These are phyloP conservation scores for Hippocampus abdominalis DNA, from an alignment of 2,113 vertebrate species.

Conservation along the genomic window DNA sequence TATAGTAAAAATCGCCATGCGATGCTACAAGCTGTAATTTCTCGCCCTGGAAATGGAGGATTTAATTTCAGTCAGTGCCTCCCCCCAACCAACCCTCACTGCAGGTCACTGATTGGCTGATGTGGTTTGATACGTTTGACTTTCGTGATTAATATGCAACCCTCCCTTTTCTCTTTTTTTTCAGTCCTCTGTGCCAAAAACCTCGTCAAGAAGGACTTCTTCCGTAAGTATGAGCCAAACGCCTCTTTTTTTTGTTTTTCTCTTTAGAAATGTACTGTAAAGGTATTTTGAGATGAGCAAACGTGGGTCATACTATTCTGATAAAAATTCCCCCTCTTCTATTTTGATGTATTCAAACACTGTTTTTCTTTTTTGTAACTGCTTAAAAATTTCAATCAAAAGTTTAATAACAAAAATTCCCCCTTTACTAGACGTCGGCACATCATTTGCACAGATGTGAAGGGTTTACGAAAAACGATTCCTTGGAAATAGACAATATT, in stretches of 20 bases:
- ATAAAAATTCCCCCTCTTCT: slow-evolving; percentile 10
- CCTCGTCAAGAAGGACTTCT: slow-evolving; percentile 99
- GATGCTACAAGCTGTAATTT: too few species aligned
- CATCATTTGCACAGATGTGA: slow-evolving; percentile 5
- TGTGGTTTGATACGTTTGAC: background rate
- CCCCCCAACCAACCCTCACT: too few species aligned
- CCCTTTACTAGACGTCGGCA: background rate
- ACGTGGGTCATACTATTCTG: slow-evolving; percentile 31
- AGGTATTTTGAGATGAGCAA: slow-evolving; percentile 15
- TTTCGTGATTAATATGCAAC: background rate
- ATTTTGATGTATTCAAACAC: too few species aligned
- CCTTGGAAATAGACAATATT: background rate
- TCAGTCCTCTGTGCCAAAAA: slow-evolving; percentile 98
- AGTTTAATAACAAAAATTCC: too few species aligned
- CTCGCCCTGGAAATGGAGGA: too few species aligned
- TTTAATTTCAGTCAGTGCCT: too few species aligned
- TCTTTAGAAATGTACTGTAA: slow-evolving; percentile 13
- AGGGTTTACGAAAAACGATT: slow-evolving; percentile 6
- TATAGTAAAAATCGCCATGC: too few species aligned
- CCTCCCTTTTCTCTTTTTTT: slow-evolving; percentile 39
- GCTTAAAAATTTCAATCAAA: too few species aligned
- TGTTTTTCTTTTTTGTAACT: too few species aligned
- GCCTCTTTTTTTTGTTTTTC: slow-evolving; percentile 4
- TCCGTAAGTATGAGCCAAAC: slow-evolving; percentile 87
- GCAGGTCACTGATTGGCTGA: too few species aligned